A percentile compares a stretch with the other conserved stretches of the same genome.
These are phyloP conservation scores for Lethenteron reissneri DNA, from an alignment of 2,113 vertebrate genomes.

Conservation along the genomic window DNA sequence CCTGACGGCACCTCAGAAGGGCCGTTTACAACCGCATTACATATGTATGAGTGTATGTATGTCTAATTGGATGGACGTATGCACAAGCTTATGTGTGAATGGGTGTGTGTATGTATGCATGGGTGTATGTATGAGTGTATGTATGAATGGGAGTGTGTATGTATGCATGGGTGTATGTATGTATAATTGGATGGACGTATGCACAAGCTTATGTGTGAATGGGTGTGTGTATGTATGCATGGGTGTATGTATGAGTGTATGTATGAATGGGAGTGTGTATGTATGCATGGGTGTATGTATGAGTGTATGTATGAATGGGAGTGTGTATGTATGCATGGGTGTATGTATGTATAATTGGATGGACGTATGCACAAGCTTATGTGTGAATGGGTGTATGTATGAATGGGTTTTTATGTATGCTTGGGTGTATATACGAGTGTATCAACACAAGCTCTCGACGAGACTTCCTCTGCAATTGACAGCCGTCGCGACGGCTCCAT, in stretches of 20 bases:
- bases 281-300: background rate
- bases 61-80: background rate
- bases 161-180: background rate
- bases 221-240: background rate
- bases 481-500: too few relatives aligned
- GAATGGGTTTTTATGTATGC: background rate
- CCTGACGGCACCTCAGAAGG: too few relatives aligned
- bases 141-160: background rate
- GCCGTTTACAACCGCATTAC: too few relatives aligned
- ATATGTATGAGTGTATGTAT: background rate
- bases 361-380: background rate
- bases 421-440: background rate
- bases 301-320: background rate
- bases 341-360: background rate
- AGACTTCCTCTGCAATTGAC: too few relatives aligned
- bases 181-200: too few relatives aligned
- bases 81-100: background rate
- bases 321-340: background rate
- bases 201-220: too few relatives aligned
- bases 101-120: background rate
- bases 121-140: background rate
- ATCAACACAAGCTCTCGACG: background rate
- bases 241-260: background rate
- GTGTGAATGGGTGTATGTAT: background rate
- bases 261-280: background rate